Base-by-base conservation (phyloP, 2,113 vertebrate species). In the Nothobranchius kuhntae region DNA sequence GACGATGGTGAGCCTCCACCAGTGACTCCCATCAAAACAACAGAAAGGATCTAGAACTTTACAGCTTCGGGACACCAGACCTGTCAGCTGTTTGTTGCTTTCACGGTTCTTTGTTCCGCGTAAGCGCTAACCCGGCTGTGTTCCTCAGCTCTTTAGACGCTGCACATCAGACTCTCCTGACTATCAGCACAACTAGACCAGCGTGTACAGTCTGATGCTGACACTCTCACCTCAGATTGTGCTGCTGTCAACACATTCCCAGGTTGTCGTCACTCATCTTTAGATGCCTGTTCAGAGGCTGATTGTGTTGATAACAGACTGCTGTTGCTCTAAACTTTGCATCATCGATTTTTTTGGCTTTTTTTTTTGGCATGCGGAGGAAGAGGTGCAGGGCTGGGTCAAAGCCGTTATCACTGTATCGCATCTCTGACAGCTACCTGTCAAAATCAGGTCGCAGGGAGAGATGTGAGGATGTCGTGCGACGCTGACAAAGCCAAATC, bases 401-500 rank as follows among this genome's bases (percentile, higher is more conserved):
- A 91, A 75, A 89, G 60, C 89, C 67, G 89, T 91, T 94, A 92
- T 91, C 91, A 89, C 91, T 89, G 83, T 90, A 86, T 89, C 84
- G 89, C 87, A 88, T 92, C 90, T 90, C 84, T 86, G 90, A 89
- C 91, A 89, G 86, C 92, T 94, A 95, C 95, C 94, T 96, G 95
- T 94, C 91, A 93, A 94, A 95, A 93, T 92, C 86, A 86, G 94
- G 94, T 93, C 77, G 92, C 94, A 91, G 87, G 88, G 89, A 92
- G 91, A 92, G 82, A 93, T 94, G 92, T 86, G 92, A 91, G 93
- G 91, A 88, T 72, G 80, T 82, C 92, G 93, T 92, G 93, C 91
- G 36, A 75, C 96, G 96, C 95, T 98, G 95, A 98, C 95, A 92
- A 92, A 93, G 95, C 94, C 94, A 89, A 86, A 84, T 81, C 63